Conservation (phyloP, 2,888 invertebrate species). For the Drosophila lacicola region DNA sequence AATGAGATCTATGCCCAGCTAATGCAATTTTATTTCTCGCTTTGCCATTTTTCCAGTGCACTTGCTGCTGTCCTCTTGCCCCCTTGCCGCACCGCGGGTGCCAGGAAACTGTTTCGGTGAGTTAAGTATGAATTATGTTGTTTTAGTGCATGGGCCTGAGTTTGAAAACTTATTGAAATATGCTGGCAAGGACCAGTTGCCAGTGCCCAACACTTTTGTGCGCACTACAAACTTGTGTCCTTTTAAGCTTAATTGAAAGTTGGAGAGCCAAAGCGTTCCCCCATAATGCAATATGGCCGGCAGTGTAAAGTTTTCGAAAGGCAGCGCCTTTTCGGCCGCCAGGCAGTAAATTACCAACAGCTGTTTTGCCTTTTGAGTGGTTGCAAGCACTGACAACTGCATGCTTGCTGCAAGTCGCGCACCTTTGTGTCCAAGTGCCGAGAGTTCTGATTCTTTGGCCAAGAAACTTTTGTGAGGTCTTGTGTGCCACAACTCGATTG, state of each 20-base stretch:
- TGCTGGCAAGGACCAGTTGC: slow-evolving; percentile 40
- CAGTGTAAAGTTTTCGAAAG: slow-evolving; percentile 48
- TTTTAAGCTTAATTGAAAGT: slow-evolving; percentile 74
- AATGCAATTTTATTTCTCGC: slow-evolving; percentile 70
- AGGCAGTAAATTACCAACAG: slow-evolving; percentile 70
- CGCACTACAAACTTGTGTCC: slow-evolving; percentile 69
- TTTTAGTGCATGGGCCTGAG: slow-evolving; percentile 63
- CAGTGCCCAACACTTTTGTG: slow-evolving; percentile 27
- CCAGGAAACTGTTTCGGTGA: slow-evolving; percentile 74
- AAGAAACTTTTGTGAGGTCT: slow-evolving; percentile 8
- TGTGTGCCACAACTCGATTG: slow-evolving; percentile 26
- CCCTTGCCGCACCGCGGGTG: slow-evolving; percentile 31
- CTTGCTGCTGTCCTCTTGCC: slow-evolving; percentile 15
- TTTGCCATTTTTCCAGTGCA: slow-evolving; percentile 64
- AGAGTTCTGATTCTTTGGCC: slow-evolving; percentile 5
- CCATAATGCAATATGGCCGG: slow-evolving; percentile 58
- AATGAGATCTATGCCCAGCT: slow-evolving; percentile 51
- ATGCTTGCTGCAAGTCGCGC: slow-evolving; percentile 10
- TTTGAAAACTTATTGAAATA: slow-evolving; percentile 79
- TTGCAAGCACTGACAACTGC: slow-evolving; percentile 17
- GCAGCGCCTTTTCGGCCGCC: slow-evolving; percentile 30
- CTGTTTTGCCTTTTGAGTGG: slow-evolving; percentile 53
- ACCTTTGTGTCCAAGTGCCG: slow-evolving; percentile 6
- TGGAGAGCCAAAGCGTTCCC: slow-evolving; percentile 45
- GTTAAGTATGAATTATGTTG: slow-evolving; percentile 80